These are phyloP conservation scores for Heliangelus exortis DNA, from an alignment of 2,797 vertebrate genomes.

Conservation along the genomic window DNA sequence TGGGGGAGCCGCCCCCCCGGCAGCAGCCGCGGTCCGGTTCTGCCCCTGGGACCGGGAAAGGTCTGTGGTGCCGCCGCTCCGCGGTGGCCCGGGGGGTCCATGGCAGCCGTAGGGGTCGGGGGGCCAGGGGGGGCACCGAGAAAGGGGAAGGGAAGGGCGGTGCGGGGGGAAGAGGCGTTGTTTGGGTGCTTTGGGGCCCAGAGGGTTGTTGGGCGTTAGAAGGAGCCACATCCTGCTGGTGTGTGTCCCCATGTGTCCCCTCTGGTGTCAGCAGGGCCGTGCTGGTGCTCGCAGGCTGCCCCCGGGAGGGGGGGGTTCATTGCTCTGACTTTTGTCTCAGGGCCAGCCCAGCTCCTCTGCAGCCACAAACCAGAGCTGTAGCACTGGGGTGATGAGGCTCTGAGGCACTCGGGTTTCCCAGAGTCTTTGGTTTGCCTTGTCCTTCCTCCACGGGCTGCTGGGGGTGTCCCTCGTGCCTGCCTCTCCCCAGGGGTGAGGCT, in stretches of 20 bases:
- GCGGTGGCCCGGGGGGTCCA: too few species aligned
- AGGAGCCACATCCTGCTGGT: rapidly evolving
- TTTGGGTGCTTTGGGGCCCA: rapidly evolving
- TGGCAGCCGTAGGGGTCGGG: too few species aligned
- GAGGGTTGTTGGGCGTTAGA: rapidly evolving
- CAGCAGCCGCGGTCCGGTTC: background rate
- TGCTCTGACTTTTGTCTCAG: rapidly evolving
- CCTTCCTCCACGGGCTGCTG: background rate
- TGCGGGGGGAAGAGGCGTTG: too few species aligned
- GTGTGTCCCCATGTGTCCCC: too few species aligned
- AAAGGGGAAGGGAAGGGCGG: too few species aligned
- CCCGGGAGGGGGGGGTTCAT: rapidly evolving
- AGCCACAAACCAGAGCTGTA: rapidly evolving
- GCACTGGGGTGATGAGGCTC: rapidly evolving
- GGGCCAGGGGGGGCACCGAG: too few species aligned
- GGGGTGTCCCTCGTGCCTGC: background rate
- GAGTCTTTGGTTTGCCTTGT: rapidly evolving
- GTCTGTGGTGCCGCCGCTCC: background rate
- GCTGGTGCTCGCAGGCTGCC: too few species aligned
- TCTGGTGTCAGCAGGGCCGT: too few species aligned
- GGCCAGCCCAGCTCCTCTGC: background rate
- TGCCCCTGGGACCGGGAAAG: background rate
- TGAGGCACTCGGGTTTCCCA: rapidly evolving
- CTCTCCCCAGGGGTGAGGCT: background rate
- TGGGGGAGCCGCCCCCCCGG: background rate